Conservation (phyloP, 2,888 invertebrate genomes). For the Platerodrilus igneus region DNA sequence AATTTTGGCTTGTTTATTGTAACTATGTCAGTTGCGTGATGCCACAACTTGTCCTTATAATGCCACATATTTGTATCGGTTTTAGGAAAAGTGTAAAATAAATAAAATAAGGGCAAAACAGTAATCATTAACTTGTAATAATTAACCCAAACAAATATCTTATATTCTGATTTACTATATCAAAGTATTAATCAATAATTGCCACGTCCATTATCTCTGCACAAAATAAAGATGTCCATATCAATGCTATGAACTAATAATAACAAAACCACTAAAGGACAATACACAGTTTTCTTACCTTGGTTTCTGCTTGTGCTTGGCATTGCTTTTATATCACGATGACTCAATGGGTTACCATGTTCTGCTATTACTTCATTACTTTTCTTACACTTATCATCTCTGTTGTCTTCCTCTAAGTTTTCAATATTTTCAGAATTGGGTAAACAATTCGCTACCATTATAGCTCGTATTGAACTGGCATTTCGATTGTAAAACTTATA, state of each 20-base stretch:
- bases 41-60: too few relatives aligned
- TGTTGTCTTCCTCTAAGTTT: constrained; percentile 35
- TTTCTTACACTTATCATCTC: constrained; percentile 26
- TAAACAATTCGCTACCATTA: constrained; percentile 71
- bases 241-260: not conserved
- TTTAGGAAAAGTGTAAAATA: too few relatives aligned
- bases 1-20: too few relatives aligned
- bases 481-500: constrained; percentile 72
- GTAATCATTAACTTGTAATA: too few relatives aligned
- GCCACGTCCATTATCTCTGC: too few relatives aligned
- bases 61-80: too few relatives aligned
- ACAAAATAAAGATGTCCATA: too few relatives aligned
- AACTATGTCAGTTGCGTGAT: too few relatives aligned
- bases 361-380: constrained; percentile 33
- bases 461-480: constrained; percentile 71
- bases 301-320: constrained; percentile 24
- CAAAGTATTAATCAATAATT: too few relatives aligned
- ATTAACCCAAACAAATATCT: too few relatives aligned
- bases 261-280: not conserved
- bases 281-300: too few relatives aligned
- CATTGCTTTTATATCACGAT: constrained; percentile 47
- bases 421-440: constrained; percentile 45
- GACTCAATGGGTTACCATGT: constrained; percentile 53
- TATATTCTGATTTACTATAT: not conserved
- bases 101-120: too few relatives aligned